Evolutionary conservation across 2,888 invertebrate species (phyloP).

Genomic region (Osmoderma eremita): DNA sequence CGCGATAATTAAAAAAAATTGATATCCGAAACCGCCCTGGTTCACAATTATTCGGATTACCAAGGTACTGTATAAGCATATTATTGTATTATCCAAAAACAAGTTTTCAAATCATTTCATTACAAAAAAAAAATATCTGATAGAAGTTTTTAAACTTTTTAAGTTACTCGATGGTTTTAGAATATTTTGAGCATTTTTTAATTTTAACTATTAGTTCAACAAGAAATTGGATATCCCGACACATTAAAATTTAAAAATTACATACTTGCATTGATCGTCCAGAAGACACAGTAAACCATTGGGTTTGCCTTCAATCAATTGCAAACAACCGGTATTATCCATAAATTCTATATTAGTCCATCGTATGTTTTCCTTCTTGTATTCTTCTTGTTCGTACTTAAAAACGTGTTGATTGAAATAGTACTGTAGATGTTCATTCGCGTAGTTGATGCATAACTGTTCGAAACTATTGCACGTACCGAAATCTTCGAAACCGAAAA

Average conservation of each 20-base stretch:
- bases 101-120: no score
- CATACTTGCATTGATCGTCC: conserved; percentile 97
- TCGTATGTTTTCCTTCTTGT: conserved; percentile 89
- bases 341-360: conserved; percentile 97
- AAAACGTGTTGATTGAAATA: conserved; percentile 99
- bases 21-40: no score
- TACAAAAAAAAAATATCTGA: no score
- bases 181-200: no score
- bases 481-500: conserved; percentile 97
- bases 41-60: no score
- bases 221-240: no score
- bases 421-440: conserved; percentile 96
- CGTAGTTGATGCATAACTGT: conserved; percentile 97
- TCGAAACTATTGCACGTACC: conserved; percentile 91
- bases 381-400: conserved; percentile 97
- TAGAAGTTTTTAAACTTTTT: no score
- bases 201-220: no score
- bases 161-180: no score
- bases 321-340: conserved; percentile 94
- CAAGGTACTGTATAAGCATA: no score
- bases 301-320: conserved; percentile 91
- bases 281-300: conserved; percentile 89
- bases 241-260: conserved; percentile 46
- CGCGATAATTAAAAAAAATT: no score
- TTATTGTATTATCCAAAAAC: no score